Evolutionary conservation across 2,888 invertebrate genomes (phyloP), one percentile per base, ranked within the genome.

Genomic region (Cheilosia soror): DNA sequence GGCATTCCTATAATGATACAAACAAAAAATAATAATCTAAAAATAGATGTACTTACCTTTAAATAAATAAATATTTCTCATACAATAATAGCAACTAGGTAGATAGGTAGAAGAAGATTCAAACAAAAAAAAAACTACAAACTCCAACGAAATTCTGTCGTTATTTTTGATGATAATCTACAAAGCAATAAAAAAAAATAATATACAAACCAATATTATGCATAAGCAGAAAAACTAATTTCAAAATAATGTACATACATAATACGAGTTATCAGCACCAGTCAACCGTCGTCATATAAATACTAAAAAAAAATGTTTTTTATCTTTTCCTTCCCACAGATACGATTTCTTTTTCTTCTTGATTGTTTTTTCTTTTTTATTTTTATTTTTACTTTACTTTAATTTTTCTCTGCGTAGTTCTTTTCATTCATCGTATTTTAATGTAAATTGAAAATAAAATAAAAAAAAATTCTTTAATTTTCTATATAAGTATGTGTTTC

Each of bases 241-340:
- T 25, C 15, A 55, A 44, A 77, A 47, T 47, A 20, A 20, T 47
- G 7, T 47, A 62, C 20, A 49, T 40, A 37, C 51, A 29, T 40
- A 27, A 31, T 57, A 69, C 37, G 57, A 83, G 55, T 72, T 83
- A 83, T 68, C 82, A 83, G 77, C 71, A 15, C 58, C 58, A 66
- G 29, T 65, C 51, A 60, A 82, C 51, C 25, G 51, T 53, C 31
- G 40, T 65, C 20, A 62, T 58, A 47, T 6, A 15, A n/a, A 44
- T 15, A 44, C 13, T 15, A 44, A n/a, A 44, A 13, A 33, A 2
- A 68, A 49, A 60, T 77, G 7, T 58, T 72, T 49, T 66, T 77
- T 72, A 66, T 66, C 60, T 62, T 68, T 68, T 44, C 44, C 29
- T 44, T 51, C 37, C 6, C 58, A 33, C 60, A 69, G 60, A 69